Evolutionary conservation across 2,888 invertebrate species (phyloP).

Genomic region (Mactromeris polynyma): DNA sequence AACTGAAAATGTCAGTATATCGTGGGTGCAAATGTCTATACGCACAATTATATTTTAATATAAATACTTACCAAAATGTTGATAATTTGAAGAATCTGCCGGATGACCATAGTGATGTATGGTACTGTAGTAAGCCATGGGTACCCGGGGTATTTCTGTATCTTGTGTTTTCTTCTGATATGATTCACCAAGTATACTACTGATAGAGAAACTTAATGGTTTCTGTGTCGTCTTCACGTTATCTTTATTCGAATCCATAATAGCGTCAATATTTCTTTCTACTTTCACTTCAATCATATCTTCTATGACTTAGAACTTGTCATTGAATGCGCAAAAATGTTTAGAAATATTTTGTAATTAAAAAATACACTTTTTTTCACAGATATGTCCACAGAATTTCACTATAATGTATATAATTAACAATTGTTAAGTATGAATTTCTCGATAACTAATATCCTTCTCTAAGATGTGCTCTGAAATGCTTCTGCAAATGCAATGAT

Average conservation of each 20-base stretch:
- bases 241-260: not conserved
- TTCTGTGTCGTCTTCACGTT: slow-evolving; percentile 26
- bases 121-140: slow-evolving; percentile 38
- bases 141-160: slow-evolving; percentile 42
- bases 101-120: slow-evolving; percentile 54
- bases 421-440: not conserved
- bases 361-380: not conserved
- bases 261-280: not conserved
- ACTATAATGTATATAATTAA: not conserved
- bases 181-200: slow-evolving; percentile 56
- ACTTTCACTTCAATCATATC: slow-evolving; percentile 20
- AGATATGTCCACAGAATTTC: not conserved
- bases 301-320: not conserved
- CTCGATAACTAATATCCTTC: not conserved
- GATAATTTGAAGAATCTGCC: slow-evolving; percentile 23
- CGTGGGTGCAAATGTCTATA: too few species aligned
- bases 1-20: too few species aligned
- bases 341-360: not conserved
- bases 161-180: slow-evolving; percentile 33
- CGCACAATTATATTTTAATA: too few species aligned
- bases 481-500: slow-evolving; percentile 27
- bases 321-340: not conserved
- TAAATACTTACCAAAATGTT: slow-evolving; percentile 51
- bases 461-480: not conserved
- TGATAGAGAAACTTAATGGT: slow-evolving; percentile 66